Base-by-base conservation (phyloP, 2,888 invertebrate genomes). In the Leucozona laternaria region DNA sequence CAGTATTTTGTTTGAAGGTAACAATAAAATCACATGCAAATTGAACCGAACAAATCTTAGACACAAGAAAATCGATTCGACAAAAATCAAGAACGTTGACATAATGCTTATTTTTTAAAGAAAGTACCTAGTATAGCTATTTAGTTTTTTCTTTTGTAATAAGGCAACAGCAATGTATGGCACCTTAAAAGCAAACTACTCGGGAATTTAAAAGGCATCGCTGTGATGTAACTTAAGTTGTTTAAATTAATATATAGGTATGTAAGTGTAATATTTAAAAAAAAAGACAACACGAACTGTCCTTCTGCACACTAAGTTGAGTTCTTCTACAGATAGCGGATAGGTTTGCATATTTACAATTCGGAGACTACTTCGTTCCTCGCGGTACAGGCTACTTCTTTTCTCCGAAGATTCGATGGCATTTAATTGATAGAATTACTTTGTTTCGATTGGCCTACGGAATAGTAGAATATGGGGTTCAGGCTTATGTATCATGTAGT, bases 401-500 rank as follows among this genome's bases (percentile, higher is more conserved):
- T 31, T 66, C 66, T 50, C 53, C 68, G 53, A 50, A 53, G n/a
- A 20, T n/a, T 31, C 7, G 15, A 68, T 68, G 68, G 25, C 50
- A 31, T 25, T 37, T 15, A 15, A 20, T 13, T n/a, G n/a, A 22
- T 17, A 4, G 0, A 22, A 22, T 68, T 84, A 80, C 53, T 88
- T 93, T 22, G 68, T 53, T 22, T 60, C 60, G 89, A 94, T 96
- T 91, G 95, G 95, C 91, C 96, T 94, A 92, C 95, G 95, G 93
- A 98, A 98, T 72, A 98, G 94, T 88, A 98, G 93, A 91, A 98
- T 97, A 90, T 98, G 98, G 15, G 98, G 98, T 91, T 98, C 98
- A 91, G 99, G 99, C 90, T 96, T 95, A 92, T 99, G 98, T 88
- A 96, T 96, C 98, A 99, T 98, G 90, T 98, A 99, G 93, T 99